Evolutionary conservation across 1,140 invertebrate genomes (phyloP).

Genomic region (Chlorops oryzae): DNA sequence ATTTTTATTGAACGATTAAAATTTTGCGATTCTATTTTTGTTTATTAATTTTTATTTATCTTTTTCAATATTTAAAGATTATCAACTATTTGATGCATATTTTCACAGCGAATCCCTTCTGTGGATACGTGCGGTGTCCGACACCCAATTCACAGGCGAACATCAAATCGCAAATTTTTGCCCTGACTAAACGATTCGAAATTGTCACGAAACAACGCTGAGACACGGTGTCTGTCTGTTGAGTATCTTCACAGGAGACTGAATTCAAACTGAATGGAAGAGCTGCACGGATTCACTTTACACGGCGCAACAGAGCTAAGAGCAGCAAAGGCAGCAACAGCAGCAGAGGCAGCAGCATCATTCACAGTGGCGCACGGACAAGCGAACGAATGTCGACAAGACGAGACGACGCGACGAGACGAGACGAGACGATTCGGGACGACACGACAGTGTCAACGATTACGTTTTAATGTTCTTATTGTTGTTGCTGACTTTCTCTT

Average conservation of each 20-base stretch:
- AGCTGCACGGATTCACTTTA: conserved; percentile 27
- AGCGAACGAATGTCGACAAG: background rate
- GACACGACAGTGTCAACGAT: conserved; percentile 5
- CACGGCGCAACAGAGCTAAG: background rate
- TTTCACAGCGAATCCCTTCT: too few relatives aligned
- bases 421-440: background rate
- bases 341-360: conserved; percentile 1
- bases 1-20: too few relatives aligned
- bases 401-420: background rate
- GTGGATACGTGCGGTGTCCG: too few relatives aligned
- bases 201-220: conserved; percentile 27
- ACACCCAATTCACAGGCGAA: background rate
- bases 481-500: too few relatives aligned
- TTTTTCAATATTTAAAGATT: too few relatives aligned
- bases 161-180: background rate
- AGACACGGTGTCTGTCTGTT: conserved; percentile 43
- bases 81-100: too few relatives aligned
- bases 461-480: background rate
- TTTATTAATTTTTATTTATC: too few relatives aligned
- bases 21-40: too few relatives aligned
- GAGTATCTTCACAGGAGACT: conserved; percentile 46
- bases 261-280: too few relatives aligned
- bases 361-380: background rate
- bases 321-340: background rate
- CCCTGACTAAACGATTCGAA: conserved; percentile 16